Evolutionary conservation across 2,888 invertebrate species (phyloP).

Genomic region (Synergus itoensis): DNA sequence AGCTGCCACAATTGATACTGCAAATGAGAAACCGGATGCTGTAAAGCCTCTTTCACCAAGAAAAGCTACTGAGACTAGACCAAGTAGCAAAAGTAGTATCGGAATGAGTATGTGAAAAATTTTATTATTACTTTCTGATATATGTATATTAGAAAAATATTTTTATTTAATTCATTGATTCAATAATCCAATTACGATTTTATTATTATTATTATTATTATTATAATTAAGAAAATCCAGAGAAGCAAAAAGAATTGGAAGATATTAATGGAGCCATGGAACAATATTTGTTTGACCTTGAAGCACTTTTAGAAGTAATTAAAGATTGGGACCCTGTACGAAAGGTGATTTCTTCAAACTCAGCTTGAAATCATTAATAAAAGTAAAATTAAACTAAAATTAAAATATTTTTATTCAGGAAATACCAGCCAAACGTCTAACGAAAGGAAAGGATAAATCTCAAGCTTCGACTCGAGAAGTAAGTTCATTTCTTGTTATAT

Average conservation of each 20-base stretch:
- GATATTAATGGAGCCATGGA: conserved; percentile 52
- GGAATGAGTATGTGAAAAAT: neutral
- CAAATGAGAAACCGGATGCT: conserved; percentile 1
- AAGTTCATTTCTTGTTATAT: neutral
- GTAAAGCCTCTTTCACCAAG: neutral
- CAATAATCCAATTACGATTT: too few species aligned
- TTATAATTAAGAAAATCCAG: neutral
- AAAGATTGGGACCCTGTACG: conserved; percentile 57
- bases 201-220: too few species aligned
- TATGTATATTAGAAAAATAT: neutral
- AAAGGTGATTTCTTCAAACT: conserved; percentile 38
- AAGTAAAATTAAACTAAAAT: neutral
- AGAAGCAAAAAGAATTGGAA: conserved; percentile 26
- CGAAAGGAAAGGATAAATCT: neutral
- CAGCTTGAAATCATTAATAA: neutral
- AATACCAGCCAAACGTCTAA: neutral
- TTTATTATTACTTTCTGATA: neutral
- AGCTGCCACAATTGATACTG: neutral
- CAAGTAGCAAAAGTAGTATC: neutral
- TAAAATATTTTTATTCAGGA: neutral
- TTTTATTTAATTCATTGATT: neutral
- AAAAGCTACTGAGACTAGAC: neutral
- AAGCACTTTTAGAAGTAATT: conserved; percentile 56
- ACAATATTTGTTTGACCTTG: conserved; percentile 55
- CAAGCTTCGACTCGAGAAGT: neutral